Conservation (phyloP, 2,113 vertebrate genomes). For the Daboia siamensis region DNA sequence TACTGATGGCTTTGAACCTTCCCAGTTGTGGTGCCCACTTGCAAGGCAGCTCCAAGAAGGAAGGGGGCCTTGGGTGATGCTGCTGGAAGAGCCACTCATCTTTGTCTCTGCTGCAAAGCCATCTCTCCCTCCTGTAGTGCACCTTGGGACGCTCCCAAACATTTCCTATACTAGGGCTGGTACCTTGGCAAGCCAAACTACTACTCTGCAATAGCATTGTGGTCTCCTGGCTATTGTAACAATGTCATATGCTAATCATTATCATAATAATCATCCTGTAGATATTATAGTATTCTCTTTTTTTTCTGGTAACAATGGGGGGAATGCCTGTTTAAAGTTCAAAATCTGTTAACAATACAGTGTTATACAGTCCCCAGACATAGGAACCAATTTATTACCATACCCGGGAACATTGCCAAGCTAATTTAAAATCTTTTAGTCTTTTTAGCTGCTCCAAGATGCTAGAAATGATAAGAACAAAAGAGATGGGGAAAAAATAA, state of each 20-base stretch:
- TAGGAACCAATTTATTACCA: not conserved
- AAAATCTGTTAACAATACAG: not conserved
- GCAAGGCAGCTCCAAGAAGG: not conserved
- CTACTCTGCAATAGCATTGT: not conserved
- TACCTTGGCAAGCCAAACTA: not conserved
- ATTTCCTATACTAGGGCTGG: not conserved
- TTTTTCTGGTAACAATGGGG: not conserved
- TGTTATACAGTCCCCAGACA: not conserved
- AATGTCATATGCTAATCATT: not conserved
- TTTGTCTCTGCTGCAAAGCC: not conserved
- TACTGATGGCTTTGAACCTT: not conserved
- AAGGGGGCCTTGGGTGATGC: not conserved
- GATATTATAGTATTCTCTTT: not conserved
- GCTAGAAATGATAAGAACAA: not conserved
- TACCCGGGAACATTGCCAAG: not conserved
- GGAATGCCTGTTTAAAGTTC: not conserved
- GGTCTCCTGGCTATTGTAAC: not conserved
- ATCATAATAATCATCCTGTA: no score
- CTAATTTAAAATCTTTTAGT: not conserved
- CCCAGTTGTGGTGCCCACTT: not conserved
- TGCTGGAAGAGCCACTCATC: not conserved
- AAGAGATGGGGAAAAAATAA: not conserved
- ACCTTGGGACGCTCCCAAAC: no score
- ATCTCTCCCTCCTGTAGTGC: not conserved
- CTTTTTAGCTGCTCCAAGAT: not conserved